phyloP scores from a whole-genome alignment of 2,888 invertebrate genomes.

The Amblyjoppa fuscipennis region DNA sequence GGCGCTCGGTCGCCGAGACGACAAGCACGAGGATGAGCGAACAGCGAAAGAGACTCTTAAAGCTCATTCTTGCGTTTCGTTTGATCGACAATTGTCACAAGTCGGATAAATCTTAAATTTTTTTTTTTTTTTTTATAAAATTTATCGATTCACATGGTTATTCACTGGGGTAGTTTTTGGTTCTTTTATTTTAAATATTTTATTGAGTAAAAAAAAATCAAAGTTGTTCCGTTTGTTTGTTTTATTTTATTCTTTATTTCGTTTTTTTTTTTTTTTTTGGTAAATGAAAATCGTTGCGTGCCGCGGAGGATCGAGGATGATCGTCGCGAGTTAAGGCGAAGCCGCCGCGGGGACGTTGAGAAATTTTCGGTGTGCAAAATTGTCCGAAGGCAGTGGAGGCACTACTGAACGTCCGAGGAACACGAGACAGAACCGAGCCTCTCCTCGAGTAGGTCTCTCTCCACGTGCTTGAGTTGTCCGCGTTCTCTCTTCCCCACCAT shows the following conservation, averaged over 20 bases:
- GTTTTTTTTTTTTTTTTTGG: conserved; percentile 4
- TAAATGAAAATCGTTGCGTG: not conserved
- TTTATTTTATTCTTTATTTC: not conserved
- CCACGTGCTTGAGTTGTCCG: conserved; percentile 82
- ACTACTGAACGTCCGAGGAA: conserved; percentile 78
- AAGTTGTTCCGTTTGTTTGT: no score
- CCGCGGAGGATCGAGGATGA: not conserved
- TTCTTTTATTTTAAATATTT: not conserved
- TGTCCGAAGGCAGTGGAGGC: conserved; percentile 80
- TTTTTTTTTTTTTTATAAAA: not conserved
- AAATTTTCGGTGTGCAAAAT: conserved; percentile 72
- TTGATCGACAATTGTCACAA: not conserved
- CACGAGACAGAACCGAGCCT: conserved; percentile 75
- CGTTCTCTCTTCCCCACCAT: conserved; percentile 77
- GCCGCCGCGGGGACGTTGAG: conserved; percentile 1
- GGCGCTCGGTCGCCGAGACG: not conserved
- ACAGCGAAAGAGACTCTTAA: conserved; percentile 12
- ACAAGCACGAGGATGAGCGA: conserved; percentile 18
- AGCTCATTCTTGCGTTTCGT: conserved; percentile 26
- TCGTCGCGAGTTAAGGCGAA: not conserved
- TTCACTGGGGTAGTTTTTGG: conserved; percentile 31
- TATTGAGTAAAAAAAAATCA: not conserved
- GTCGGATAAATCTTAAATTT: not conserved
- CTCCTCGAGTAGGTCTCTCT: conserved; percentile 66
- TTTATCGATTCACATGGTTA: conserved; percentile 52